Evolutionary conservation across 2,113 vertebrate species (phyloP).

Genomic region (Ceyx cyanopectus): DNA sequence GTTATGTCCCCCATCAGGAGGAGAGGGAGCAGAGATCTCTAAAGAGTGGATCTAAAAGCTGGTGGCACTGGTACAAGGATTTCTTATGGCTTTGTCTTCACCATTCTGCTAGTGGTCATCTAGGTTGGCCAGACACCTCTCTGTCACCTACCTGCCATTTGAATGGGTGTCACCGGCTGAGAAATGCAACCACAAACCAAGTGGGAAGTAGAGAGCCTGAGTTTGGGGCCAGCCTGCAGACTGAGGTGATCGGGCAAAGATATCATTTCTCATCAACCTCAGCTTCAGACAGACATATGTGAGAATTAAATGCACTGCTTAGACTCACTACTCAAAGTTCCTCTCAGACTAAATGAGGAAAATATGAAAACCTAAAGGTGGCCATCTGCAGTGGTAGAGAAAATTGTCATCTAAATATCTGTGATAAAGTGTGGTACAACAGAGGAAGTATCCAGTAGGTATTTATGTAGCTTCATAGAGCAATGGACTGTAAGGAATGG

Average conservation of each 20-base stretch:
- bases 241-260: not conserved
- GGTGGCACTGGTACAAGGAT: not conserved
- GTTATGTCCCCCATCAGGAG: not conserved
- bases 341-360: not conserved
- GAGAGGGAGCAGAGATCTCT: not conserved
- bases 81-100: not conserved
- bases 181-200: not conserved
- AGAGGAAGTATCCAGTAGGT: not conserved
- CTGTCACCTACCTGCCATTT: not conserved
- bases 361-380: not conserved
- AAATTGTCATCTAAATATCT: not conserved
- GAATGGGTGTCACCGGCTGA: not conserved
- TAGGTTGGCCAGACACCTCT: not conserved
- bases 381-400: not conserved
- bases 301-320: not conserved
- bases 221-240: not conserved
- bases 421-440: not conserved
- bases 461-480: not conserved
- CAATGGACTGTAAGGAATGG: not conserved
- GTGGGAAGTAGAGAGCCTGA: accelerated
- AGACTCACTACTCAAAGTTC: not conserved
- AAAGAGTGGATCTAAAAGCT: accelerated
- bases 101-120: not conserved
- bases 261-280: not conserved
- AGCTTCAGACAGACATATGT: not conserved